Conservation (phyloP, 2,797 vertebrate genomes). For the Poecile montanus region DNA sequence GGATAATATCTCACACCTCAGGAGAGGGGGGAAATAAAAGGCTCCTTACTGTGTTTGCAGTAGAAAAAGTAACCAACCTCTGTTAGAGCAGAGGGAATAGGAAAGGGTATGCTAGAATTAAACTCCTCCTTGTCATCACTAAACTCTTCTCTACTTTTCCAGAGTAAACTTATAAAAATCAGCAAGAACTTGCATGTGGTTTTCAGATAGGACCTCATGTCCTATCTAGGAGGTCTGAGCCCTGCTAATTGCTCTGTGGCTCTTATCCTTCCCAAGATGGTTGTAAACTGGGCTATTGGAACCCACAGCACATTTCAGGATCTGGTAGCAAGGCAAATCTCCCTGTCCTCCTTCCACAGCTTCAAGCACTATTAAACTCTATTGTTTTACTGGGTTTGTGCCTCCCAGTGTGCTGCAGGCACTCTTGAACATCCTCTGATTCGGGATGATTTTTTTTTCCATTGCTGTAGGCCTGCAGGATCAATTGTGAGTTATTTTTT, state of each 20-base stretch:
- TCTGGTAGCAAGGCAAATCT: not conserved
- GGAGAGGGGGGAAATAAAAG: not conserved
- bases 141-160: not conserved
- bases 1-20: not conserved
- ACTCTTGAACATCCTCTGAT: slow-evolving; percentile 3
- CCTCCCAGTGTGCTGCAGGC: slow-evolving; percentile 23
- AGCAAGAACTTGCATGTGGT: not conserved
- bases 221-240: not conserved
- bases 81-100: not conserved
- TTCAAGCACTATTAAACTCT: not conserved
- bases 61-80: not conserved
- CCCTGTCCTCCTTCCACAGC: not conserved
- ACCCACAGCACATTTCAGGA: not conserved
- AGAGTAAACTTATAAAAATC: not conserved
- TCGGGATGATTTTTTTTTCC: not conserved
- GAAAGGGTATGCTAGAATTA: not conserved
- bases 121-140: not conserved
- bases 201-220: not conserved
- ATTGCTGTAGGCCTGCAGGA: slow-evolving; percentile 13
- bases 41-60: not conserved
- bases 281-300: not conserved
- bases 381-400: slow-evolving; percentile 8
- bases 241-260: not conserved
- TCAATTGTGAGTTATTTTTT: not conserved
- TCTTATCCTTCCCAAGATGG: not conserved